phyloP scores from a whole-genome alignment of 2,113 vertebrate species.

The Triplophysa dalaica region DNA sequence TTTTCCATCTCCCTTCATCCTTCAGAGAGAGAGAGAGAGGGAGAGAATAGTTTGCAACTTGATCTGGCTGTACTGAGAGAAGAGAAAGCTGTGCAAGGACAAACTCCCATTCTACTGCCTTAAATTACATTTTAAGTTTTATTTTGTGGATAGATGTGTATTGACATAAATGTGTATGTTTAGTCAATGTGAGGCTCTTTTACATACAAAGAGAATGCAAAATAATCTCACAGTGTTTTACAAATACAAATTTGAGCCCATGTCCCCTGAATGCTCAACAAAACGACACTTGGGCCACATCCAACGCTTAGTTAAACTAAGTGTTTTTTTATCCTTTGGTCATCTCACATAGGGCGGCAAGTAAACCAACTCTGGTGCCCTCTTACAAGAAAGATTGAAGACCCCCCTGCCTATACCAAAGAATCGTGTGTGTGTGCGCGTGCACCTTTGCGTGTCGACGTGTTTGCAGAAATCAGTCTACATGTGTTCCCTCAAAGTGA shows the following conservation, averaged over 20 bases:
- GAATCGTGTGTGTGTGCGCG: conserved; percentile 16
- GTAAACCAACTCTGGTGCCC: too few species aligned
- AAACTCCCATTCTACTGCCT: background rate
- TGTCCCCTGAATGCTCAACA: too few species aligned
- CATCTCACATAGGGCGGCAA: too few species aligned
- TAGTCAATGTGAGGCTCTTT: too few species aligned
- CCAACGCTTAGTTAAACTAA: too few species aligned
- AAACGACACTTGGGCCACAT: too few species aligned
- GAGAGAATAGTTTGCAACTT: conserved; percentile 38
- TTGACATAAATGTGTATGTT: background rate
- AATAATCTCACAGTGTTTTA: too few species aligned
- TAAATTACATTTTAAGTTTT: background rate
- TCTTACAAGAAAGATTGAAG: too few species aligned
- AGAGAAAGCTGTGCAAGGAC: background rate
- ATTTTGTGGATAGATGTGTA: background rate
- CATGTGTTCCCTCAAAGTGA: conserved; percentile 35
- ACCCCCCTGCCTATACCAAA: conserved; percentile 15
- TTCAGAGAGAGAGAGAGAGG: conserved; percentile 64
- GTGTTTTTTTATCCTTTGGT: too few species aligned
- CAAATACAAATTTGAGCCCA: too few species aligned
- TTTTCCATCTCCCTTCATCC: conserved; percentile 85
- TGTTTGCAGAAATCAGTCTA: conserved; percentile 38
- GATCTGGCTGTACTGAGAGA: conserved; percentile 34
- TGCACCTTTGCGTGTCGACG: conserved; percentile 11
- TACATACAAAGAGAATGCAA: too few species aligned